Evolutionary conservation across 2,888 invertebrate species (phyloP).

Genomic region (Papilio gigon): DNA sequence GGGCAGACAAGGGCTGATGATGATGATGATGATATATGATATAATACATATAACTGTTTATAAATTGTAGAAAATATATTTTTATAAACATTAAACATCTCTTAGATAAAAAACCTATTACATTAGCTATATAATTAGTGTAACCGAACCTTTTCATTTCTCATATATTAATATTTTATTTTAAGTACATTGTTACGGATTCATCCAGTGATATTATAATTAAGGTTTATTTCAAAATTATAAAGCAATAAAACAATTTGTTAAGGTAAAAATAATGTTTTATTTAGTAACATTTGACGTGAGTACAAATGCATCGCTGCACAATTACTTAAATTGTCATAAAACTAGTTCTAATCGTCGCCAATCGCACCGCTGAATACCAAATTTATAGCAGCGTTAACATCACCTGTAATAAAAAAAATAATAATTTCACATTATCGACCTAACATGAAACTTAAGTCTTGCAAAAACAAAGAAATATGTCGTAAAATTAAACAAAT

Average conservation of each 20-base stretch:
- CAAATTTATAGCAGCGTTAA: constrained; percentile 95
- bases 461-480: too few relatives aligned
- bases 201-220: constrained; percentile 66
- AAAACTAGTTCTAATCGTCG: constrained; percentile 57
- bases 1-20: too few relatives aligned
- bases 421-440: too few relatives aligned
- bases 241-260: constrained; percentile 47
- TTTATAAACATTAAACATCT: neutral
- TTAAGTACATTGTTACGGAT: constrained; percentile 55
- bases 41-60: too few relatives aligned
- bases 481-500: too few relatives aligned
- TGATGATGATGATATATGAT: too few relatives aligned
- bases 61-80: constrained; percentile 1
- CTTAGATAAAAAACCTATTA: too few relatives aligned
- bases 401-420: constrained; percentile 85
- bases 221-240: constrained; percentile 55
- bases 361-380: constrained; percentile 85
- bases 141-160: neutral
- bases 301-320: too few relatives aligned
- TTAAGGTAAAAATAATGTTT: constrained; percentile 42
- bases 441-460: too few relatives aligned
- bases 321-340: neutral
- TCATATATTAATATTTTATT: constrained; percentile 32
- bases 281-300: constrained; percentile 32
- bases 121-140: too few relatives aligned